Conservation (phyloP, 2,888 invertebrate species). For the Caenorhabditis sp. region DNA sequence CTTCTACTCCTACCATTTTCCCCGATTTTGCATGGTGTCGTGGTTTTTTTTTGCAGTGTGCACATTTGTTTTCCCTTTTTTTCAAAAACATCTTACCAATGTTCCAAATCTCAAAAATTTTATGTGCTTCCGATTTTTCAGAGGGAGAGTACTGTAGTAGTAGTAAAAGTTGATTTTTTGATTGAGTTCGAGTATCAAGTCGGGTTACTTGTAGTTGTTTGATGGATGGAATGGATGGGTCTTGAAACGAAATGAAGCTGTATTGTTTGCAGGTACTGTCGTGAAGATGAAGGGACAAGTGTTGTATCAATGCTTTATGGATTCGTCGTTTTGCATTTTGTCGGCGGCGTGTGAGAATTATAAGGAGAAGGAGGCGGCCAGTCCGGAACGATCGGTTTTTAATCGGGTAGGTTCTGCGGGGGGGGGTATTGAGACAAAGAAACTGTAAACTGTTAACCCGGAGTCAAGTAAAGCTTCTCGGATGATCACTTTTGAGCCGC, state of each 20-base stretch:
- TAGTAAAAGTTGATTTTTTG: too few species aligned
- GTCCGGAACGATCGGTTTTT: slow-evolving; percentile 48
- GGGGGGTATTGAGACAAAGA: too few species aligned
- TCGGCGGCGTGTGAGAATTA: slow-evolving; percentile 89
- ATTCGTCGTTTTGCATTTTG: slow-evolving; percentile 90
- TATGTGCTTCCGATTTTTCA: neutral
- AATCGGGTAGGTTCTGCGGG: slow-evolving; percentile 48
- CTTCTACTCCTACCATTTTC: neutral
- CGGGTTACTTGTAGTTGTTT: too few species aligned
- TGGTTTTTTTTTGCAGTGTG: neutral
- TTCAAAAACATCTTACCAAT: too few species aligned
- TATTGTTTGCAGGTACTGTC: slow-evolving; percentile 81
- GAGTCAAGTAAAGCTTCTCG: too few species aligned
- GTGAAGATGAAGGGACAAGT: slow-evolving; percentile 95
- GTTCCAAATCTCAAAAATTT: too few species aligned
- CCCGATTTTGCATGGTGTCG: slow-evolving; percentile 1
- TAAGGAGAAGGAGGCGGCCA: slow-evolving; percentile 77
- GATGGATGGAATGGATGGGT: neutral
- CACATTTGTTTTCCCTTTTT: neutral
- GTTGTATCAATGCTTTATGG: slow-evolving; percentile 91
- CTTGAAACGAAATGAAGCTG: neutral
- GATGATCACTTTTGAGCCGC: too few species aligned
- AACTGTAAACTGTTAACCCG: too few species aligned
- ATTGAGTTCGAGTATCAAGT: too few species aligned
- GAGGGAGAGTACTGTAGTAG: neutral